phyloP scores from a whole-genome alignment of 2,797 vertebrate genomes.

The Fringilla coelebs region DNA sequence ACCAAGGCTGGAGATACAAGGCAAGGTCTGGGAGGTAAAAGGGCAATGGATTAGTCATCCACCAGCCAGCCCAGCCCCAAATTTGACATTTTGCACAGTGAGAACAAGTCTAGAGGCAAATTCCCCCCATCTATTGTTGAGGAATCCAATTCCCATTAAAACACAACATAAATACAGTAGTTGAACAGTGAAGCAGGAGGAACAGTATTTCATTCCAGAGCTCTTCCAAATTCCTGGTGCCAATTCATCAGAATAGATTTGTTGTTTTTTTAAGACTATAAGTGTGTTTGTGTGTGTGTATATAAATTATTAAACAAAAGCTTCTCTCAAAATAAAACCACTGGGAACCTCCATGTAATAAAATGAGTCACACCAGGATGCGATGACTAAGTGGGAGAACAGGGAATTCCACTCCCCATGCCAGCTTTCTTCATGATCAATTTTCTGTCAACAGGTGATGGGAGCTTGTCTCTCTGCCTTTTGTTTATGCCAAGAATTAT shows the following conservation, averaged over 20 bases:
- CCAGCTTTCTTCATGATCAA: conserved; percentile 81
- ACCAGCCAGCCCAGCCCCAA: conserved; percentile 58
- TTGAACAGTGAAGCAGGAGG: conserved; percentile 3
- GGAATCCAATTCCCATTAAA: neutral
- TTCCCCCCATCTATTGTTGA: conserved; percentile 30
- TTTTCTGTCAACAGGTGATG: conserved; percentile 84
- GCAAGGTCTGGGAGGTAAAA: conserved; percentile 67
- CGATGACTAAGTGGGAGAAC: conserved; percentile 88
- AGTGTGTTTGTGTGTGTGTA: conserved; percentile 42
- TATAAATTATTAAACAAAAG: conserved; percentile 75
- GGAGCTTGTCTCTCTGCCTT: conserved; percentile 73
- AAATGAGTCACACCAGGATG: conserved; percentile 83
- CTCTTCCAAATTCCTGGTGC: neutral
- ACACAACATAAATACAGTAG: conserved; percentile 26
- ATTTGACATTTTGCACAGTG: conserved; percentile 70
- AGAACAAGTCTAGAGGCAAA: conserved; percentile 40
- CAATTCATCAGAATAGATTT: conserved; percentile 47
- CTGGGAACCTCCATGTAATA: conserved; percentile 87
- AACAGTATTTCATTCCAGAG: neutral
- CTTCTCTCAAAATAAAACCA: conserved; percentile 76
- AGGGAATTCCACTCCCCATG: conserved; percentile 86
- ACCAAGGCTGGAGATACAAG: conserved; percentile 69
- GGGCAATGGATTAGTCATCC: conserved; percentile 68
- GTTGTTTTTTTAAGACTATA: conserved; percentile 36
- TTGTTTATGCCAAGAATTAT: conserved; percentile 73